Conservation (phyloP, 2,113 vertebrate species). For the Oryzias javanicus region DNA sequence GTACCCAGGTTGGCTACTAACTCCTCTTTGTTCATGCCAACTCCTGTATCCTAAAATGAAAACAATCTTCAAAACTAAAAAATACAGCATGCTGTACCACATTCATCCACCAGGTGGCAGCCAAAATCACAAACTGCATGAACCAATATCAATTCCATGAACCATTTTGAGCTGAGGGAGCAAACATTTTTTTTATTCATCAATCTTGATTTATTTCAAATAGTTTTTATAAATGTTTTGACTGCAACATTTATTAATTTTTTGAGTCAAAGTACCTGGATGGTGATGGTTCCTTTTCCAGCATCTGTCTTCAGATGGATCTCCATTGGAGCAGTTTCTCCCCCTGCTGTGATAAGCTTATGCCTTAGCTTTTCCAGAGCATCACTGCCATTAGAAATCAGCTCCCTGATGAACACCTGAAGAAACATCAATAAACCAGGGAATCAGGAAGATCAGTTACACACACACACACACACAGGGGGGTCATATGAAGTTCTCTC, state of each 20-base stretch:
- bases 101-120: constrained; percentile 53
- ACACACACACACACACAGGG: too few species aligned
- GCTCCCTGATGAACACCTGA: constrained; percentile 94
- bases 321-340: constrained; percentile 84
- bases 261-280: constrained; percentile 82
- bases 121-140: background rate
- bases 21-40: constrained; percentile 93
- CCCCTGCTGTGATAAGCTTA: constrained; percentile 79
- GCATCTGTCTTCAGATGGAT: constrained; percentile 90
- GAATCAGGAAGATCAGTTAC: background rate
- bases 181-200: too few species aligned
- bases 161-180: too few species aligned
- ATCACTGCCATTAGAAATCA: constrained; percentile 94
- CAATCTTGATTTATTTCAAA: background rate
- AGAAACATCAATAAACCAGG: background rate
- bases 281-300: constrained; percentile 85
- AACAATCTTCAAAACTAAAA: background rate
- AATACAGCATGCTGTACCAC: constrained; percentile 4
- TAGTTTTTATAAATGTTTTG: background rate
- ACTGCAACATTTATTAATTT: background rate
- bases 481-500: background rate
- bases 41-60: constrained; percentile 86
- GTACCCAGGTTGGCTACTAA: constrained; percentile 92
- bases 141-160: background rate
- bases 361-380: constrained; percentile 94